Evolutionary conservation across 1,140 invertebrate species (phyloP).

Genomic region (Diachasma alloeum): DNA sequence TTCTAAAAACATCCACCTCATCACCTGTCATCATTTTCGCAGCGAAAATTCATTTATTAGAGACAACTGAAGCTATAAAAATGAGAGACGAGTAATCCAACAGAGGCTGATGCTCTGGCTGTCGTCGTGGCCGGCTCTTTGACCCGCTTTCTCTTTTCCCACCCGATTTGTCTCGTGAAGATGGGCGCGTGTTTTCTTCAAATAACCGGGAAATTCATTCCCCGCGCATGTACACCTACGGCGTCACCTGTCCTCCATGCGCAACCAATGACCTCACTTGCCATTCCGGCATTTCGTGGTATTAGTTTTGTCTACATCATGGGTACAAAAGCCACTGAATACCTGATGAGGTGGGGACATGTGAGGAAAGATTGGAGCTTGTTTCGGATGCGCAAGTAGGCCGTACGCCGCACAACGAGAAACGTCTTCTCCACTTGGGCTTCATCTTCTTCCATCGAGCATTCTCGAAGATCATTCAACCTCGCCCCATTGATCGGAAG

Average conservation of each 20-base stretch:
- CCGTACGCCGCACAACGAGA: not conserved
- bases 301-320: not conserved
- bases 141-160: slow-evolving; percentile 66
- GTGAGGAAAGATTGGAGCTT: not conserved
- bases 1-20: no score
- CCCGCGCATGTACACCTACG: not conserved
- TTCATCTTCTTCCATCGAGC: not conserved
- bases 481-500: slow-evolving; percentile 2
- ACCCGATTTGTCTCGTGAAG: slow-evolving; percentile 57
- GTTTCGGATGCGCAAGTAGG: not conserved
- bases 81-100: slow-evolving; percentile 6
- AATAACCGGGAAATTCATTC: slow-evolving; percentile 51
- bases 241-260: not conserved
- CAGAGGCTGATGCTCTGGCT: slow-evolving; percentile 33
- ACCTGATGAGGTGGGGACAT: not conserved
- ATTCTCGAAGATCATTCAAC: slow-evolving; percentile 8
- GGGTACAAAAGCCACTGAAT: not conserved
- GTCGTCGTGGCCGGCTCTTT: slow-evolving; percentile 56
- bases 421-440: not conserved
- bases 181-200: slow-evolving; percentile 51
- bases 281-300: not conserved
- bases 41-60: not conserved
- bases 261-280: not conserved
- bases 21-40: not conserved
- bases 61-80: not conserved